These are phyloP conservation scores for Trachymyrmex cornetzi DNA, from an alignment of 1,140 invertebrate genomes.

Conservation along the genomic window DNA sequence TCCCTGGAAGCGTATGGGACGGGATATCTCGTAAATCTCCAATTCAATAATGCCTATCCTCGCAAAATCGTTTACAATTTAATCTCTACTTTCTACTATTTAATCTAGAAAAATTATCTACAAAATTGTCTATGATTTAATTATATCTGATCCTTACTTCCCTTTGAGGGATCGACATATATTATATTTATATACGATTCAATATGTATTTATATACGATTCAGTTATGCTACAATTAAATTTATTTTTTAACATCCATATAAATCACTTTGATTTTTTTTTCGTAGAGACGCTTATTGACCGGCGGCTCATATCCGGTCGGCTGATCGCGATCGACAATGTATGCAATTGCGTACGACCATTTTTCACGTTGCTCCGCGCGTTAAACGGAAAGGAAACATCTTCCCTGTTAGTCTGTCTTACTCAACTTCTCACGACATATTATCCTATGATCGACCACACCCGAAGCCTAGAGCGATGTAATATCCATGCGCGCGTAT, in stretches of 20 bases:
- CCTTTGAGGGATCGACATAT: no score
- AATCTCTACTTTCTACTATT: conserved; percentile 4
- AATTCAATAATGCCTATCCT: conserved; percentile 33
- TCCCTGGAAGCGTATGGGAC: conserved; percentile 3
- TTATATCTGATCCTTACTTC: not conserved
- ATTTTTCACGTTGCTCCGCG: conserved; percentile 11
- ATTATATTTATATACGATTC: not conserved
- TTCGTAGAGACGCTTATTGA: not conserved
- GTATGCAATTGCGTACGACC: not conserved
- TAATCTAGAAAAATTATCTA: conserved; percentile 10
- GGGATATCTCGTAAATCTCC: conserved; percentile 10
- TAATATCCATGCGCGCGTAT: conserved; percentile 56
- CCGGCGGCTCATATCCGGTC: not conserved
- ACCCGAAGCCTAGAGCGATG: conserved; percentile 78
- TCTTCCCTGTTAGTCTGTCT: conserved; percentile 43
- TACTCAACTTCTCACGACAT: conserved; percentile 61
- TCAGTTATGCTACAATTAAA: conserved; percentile 3
- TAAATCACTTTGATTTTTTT: not conserved
- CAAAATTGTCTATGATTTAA: not conserved
- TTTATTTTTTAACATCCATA: not conserved
- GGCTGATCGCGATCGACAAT: conserved; percentile 10
- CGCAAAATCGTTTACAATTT: not conserved
- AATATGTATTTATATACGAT: not conserved
- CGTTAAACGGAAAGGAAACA: conserved; percentile 30
- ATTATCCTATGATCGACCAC: conserved; percentile 80